phyloP scores from a whole-genome alignment of 2,888 invertebrate species.

The Hyppa rectilinea region DNA sequence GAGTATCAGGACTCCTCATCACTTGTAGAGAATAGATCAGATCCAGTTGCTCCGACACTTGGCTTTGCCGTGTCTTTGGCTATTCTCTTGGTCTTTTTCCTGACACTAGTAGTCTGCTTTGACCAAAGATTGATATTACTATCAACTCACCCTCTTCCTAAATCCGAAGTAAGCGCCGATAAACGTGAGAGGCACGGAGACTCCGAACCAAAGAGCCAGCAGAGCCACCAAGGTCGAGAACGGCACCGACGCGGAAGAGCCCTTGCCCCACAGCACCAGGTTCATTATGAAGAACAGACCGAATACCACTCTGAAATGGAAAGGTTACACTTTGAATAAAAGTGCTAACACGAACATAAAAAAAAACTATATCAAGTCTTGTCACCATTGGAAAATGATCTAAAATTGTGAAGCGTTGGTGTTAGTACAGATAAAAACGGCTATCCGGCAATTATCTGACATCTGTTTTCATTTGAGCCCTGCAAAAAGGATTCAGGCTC shows the following conservation, averaged over 20 bases:
- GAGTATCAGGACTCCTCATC: too few relatives aligned
- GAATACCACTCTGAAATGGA: constrained; percentile 95
- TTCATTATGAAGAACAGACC: constrained; percentile 99
- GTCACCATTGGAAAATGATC: background rate
- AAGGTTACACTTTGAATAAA: background rate
- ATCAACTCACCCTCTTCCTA: constrained; percentile 95
- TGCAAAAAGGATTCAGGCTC: background rate
- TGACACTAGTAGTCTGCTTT: too few relatives aligned
- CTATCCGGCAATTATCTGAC: background rate
- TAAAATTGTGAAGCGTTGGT: background rate
- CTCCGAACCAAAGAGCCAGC: constrained; percentile 98
- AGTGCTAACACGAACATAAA: background rate
- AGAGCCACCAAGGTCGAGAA: constrained; percentile 98
- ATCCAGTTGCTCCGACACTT: too few relatives aligned
- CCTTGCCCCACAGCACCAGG: constrained; percentile 98
- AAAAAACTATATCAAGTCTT: background rate
- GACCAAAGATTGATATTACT: too few relatives aligned
- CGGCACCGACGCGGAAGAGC: constrained; percentile 98
- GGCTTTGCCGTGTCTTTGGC: too few relatives aligned
- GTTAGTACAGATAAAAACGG: background rate
- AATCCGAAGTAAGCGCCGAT: constrained; percentile 99
- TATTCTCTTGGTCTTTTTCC: too few relatives aligned
- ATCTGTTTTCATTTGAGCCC: background rate
- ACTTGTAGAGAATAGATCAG: too few relatives aligned
- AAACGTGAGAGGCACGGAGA: constrained; percentile 99